Conservation (phyloP, 2,113 vertebrate species). For the Cephalopterus ornatus region DNA sequence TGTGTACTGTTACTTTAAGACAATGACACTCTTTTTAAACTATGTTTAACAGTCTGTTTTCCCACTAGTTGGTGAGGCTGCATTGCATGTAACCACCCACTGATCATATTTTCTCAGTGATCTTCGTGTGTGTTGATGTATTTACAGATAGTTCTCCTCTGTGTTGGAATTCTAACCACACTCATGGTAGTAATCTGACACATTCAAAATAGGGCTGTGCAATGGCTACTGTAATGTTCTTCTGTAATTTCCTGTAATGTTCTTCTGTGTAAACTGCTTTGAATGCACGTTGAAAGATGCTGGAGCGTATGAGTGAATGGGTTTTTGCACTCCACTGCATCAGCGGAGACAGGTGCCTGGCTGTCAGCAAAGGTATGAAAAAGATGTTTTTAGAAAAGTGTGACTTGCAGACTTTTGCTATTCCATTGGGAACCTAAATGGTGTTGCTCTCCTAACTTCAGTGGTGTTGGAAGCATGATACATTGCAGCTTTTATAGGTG, state of each 20-base stretch:
- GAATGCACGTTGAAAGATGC: neutral
- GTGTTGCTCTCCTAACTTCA: neutral
- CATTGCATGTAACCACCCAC: neutral
- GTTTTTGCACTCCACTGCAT: neutral
- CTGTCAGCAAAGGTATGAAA: neutral
- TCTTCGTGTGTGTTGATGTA: neutral
- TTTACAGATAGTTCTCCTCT: neutral
- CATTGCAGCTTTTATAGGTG: neutral
- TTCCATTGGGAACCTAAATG: neutral
- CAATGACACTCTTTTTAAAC: neutral
- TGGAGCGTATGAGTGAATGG: fast-evolving
- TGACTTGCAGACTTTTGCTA: neutral
- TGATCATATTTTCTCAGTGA: neutral
- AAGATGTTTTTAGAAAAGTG: neutral
- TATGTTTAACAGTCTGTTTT: neutral
- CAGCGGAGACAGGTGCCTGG: neutral
- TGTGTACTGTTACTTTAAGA: neutral
- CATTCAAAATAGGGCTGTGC: neutral
- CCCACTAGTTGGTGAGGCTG: neutral
- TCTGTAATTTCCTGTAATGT: neutral
- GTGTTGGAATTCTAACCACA: neutral
- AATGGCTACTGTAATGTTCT: neutral
- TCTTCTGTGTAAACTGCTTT: neutral
- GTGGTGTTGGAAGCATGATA: neutral
- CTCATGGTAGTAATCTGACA: neutral